Evolutionary conservation across 2,797 vertebrate species (phyloP), one percentile per base, ranked within the genome.

Genomic region (Salarias fasciatus): DNA sequence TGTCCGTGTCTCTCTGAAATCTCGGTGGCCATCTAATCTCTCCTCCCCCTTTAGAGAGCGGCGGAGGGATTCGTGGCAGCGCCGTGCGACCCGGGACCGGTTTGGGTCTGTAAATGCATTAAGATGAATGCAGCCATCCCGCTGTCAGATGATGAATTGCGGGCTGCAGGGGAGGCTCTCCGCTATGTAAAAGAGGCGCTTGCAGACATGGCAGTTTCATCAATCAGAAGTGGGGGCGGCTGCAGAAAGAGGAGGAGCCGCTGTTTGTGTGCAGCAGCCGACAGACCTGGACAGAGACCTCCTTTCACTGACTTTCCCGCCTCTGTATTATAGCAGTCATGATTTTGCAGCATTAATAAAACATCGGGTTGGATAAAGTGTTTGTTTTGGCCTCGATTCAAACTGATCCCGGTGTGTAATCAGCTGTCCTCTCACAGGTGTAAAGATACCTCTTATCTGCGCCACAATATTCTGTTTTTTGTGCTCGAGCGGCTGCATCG

Each of bases 101-200:
- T 75, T 72, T 72, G 62, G 70, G 64, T 75, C 67, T 75, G 80
- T 68, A 71, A n/a, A 71, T 74, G 78, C 87, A 85, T 90, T 83
- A 89, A 88, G 83, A 92, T 85, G 73, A 87, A 91, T 88, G 83
- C 85, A 69, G 75, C 81, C 65, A 57, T 88, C 87, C 79, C 67
- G 13, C 66, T 67, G 79, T 72, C 72, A 11, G 66, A 73, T 90
- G 92, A 93, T 91, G 77, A 77, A 93, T 92, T 35, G 69, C 38
- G n/a, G 81, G 69, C 83, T 85, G 71, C 74, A 48, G 75, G 72
- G 81, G 76, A 76, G 76, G 68, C 80, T 86, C 74, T 85, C 75
- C 63, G 69, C 90, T 85, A 91, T 93, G 90, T 90, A 91, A 90
- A 91, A 90, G 80, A 91, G 84, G 86, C 50, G 56, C 83, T 86